Evolutionary conservation across 2,888 invertebrate species (phyloP), one percentile per base, ranked within the genome.

Genomic region (Pachycephus smyrnensis): DNA sequence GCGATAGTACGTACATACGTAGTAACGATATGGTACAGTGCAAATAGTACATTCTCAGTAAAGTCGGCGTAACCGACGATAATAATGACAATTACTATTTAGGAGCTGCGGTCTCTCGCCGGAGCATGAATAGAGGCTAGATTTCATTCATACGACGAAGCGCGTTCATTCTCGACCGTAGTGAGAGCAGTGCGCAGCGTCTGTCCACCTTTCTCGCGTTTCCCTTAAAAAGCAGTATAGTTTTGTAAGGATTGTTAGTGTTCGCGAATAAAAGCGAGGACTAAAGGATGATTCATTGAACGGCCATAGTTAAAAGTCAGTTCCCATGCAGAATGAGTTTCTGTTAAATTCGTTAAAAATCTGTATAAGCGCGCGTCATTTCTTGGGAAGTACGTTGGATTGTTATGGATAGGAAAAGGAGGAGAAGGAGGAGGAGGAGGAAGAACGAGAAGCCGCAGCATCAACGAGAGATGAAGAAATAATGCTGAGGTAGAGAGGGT

Each of bases 101-200:
- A 85, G 86, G 83, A 87, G 81, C 82, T 83, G 84, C 84, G 84
- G 82, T 83, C 84, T 83, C 82, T 73, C 82, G 55, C 55, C 82
- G 81, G 83, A 80, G 85, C 83, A 87, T 89, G 86, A 90, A 89
- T 88, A 89, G 87, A 85, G 85, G 83, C 84, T 84, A 85, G 86
- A 84, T 84, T 88, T 88, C 89, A 90, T 90, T 89, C 89, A 89
- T 89, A 85, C 85, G 82, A 80, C 82, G 77, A 78, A 71, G 71
- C 71, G 33, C 32, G 71, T 33, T 74, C 55, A 55, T 55, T 55
- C 55, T 55, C 23, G 55, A 9, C 55, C 9, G 23, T 2, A 23
- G 55, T 23, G 2, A 55, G 55, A 55, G 55, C 23, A 23, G 6
- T 12, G 15, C 15, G 55, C 9, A 55, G 9, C 55, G 74, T 33